phyloP scores from a whole-genome alignment of 1,140 invertebrate species.

The Anoplolepis gracilipes region DNA sequence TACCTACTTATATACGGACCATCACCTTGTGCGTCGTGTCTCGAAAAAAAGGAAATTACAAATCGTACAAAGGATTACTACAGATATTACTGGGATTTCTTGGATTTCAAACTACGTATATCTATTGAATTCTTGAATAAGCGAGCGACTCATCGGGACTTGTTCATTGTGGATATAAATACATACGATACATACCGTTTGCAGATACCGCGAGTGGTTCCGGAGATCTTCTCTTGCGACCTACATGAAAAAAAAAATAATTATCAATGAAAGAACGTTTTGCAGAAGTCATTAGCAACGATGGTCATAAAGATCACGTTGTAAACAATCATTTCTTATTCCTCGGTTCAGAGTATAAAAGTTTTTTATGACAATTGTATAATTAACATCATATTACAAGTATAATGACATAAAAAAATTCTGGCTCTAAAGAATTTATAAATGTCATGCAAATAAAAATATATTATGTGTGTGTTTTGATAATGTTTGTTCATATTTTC shows the following conservation, averaged over 20 bases:
- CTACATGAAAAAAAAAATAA: conserved; percentile 67
- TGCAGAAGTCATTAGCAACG: background rate
- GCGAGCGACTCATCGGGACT: conserved; percentile 37
- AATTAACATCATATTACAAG: background rate
- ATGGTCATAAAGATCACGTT: background rate
- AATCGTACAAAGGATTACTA: conserved; percentile 11
- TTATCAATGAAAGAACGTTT: background rate
- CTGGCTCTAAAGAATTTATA: background rate
- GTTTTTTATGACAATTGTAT: background rate
- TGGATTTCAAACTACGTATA: conserved; percentile 56
- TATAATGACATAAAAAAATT: background rate
- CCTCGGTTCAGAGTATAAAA: background rate
- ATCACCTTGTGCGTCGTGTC: conserved; percentile 81
- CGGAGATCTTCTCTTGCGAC: conserved; percentile 79
- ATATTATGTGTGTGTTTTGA: background rate
- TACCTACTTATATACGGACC: conserved; percentile 78
- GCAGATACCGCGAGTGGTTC: conserved; percentile 30
- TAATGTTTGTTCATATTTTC: background rate
- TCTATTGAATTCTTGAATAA: conserved; percentile 51
- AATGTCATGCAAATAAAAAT: background rate
- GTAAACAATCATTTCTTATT: background rate
- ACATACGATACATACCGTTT: conserved; percentile 67
- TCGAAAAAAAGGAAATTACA: conserved; percentile 49
- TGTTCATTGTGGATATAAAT: conserved; percentile 36
- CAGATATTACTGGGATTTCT: conserved; percentile 45